phyloP scores from a whole-genome alignment of 2,888 invertebrate genomes.

The Melieria picta region DNA sequence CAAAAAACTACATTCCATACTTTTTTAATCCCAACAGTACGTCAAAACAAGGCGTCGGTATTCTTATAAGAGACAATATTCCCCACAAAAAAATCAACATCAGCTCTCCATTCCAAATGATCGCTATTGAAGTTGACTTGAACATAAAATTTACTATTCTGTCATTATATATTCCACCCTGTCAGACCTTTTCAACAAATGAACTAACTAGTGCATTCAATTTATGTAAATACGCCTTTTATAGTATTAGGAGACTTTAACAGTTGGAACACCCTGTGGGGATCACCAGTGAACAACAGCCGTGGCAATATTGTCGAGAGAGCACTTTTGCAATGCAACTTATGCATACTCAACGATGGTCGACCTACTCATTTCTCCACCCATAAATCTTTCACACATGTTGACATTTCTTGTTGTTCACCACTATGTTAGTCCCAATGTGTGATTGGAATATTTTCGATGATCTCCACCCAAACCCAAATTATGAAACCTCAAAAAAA shows the following conservation, averaged over 20 bases:
- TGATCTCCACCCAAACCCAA: conserved; percentile 24
- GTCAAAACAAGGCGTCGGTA: conserved; percentile 25
- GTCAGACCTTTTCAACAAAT: not conserved
- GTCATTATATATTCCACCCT: not conserved
- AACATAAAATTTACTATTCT: not conserved
- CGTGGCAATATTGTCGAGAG: conserved; percentile 26
- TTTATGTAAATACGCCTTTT: not conserved
- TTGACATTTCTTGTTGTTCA: conserved; percentile 35
- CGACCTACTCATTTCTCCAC: conserved; percentile 35
- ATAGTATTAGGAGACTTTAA: conserved; percentile 5
- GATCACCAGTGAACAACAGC: too few species aligned
- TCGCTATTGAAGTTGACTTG: conserved; percentile 26
- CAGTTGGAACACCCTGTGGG: conserved; percentile 6
- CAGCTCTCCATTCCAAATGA: not conserved
- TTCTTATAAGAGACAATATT: conserved; percentile 21
- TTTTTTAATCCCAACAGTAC: conserved; percentile 14
- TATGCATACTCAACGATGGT: conserved; percentile 34
- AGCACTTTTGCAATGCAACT: conserved; percentile 19
- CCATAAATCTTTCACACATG: conserved; percentile 28
- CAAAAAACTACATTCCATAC: conserved; percentile 17
- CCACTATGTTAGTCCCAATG: conserved; percentile 12
- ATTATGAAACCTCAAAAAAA: conserved; percentile 7
- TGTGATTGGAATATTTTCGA: conserved; percentile 30
- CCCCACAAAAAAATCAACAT: conserved; percentile 22
- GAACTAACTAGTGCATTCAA: not conserved